phyloP scores from a whole-genome alignment of 53 echinoderm and acorn worm species.

The Astropecten irregularis region DNA sequence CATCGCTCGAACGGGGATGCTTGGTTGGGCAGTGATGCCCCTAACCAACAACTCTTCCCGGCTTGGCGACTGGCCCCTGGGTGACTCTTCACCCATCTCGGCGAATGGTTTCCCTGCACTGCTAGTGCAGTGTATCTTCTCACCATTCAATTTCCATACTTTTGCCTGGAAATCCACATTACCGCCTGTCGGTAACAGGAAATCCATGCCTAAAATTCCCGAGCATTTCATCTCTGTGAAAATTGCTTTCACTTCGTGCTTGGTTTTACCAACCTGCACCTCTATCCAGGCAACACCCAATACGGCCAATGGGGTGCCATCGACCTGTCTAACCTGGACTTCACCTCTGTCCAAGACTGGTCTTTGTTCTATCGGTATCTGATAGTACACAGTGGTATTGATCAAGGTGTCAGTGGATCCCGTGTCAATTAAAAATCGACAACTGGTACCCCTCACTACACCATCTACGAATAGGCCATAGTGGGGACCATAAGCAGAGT shows the following conservation, averaged over 20 bases:
- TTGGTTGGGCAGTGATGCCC: not conserved
- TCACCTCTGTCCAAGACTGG: slow-evolving; percentile 4
- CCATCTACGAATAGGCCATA: too few relatives aligned
- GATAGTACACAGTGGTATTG: slow-evolving; percentile 6
- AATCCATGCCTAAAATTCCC: slow-evolving; percentile 42
- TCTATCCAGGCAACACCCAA: slow-evolving; percentile 51
- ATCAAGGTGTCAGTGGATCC: slow-evolving; percentile 57
- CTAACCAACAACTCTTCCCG: not conserved
- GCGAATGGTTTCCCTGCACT: slow-evolving; percentile 16
- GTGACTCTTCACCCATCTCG: too few relatives aligned
- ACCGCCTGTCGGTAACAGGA: not conserved
- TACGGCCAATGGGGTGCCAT: too few relatives aligned
- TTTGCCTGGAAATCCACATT: slow-evolving; percentile 11
- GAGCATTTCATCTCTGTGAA: slow-evolving; percentile 53
- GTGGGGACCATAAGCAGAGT: not conserved
- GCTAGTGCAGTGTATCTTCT: not conserved
- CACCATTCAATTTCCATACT: slow-evolving; percentile 19
- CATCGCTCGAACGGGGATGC: not conserved
- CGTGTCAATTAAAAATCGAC: slow-evolving; percentile 51
- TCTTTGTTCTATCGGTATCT: slow-evolving; percentile 23
- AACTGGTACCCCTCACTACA: too few relatives aligned
- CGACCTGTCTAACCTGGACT: not conserved
- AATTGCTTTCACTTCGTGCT: slow-evolving; percentile 13
- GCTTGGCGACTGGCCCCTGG: too few relatives aligned
- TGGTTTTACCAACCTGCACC: slow-evolving; percentile 20